These are phyloP conservation scores for Scytalopus superciliaris DNA, from an alignment of 2,113 vertebrate genomes.

Conservation along the genomic window DNA sequence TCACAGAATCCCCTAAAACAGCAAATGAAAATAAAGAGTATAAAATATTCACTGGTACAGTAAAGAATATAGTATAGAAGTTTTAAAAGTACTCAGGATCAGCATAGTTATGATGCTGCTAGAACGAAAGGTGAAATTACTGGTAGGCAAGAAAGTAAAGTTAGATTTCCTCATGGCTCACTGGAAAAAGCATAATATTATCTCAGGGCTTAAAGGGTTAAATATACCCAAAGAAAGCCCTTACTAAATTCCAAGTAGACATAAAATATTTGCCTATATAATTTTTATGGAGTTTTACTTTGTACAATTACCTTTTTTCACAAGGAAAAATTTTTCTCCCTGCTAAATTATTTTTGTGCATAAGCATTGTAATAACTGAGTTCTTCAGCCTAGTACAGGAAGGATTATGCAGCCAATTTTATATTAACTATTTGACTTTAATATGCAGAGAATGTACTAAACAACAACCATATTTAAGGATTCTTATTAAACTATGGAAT, in stretches of 20 bases:
- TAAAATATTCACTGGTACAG: not conserved
- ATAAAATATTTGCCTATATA: not conserved
- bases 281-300: not conserved
- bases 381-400: not conserved
- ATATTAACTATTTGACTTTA: not conserved
- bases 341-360: not conserved
- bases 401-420: not conserved
- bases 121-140: not conserved
- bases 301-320: not conserved
- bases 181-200: not conserved
- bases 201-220: not conserved
- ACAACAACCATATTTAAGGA: not conserved
- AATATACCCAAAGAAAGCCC: not conserved
- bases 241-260: not conserved
- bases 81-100: not conserved
- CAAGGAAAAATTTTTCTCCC: not conserved
- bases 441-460: not conserved
- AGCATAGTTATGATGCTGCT: not conserved
- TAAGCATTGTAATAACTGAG: not conserved
- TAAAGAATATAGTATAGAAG: not conserved
- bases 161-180: not conserved
- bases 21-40: not conserved
- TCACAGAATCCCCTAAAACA: not conserved
- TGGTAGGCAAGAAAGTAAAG: not conserved
- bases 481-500: not conserved